Evolutionary conservation across 2,888 invertebrate genomes (phyloP).

Genomic region (Ochropleura leucogaster): DNA sequence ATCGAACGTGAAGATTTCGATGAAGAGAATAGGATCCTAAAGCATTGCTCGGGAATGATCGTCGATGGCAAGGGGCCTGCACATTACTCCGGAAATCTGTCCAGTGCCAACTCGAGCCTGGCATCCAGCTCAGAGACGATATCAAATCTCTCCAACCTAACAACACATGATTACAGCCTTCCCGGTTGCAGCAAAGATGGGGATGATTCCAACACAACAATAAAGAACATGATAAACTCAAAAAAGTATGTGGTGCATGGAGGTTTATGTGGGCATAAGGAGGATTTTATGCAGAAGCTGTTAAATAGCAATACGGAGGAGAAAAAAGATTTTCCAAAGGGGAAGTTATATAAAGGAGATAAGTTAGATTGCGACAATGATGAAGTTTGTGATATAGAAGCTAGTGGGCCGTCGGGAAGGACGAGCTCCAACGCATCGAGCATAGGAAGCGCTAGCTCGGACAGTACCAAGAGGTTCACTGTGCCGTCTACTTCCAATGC

Average conservation of each 20-base stretch:
- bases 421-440: conserved; percentile 86
- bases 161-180: conserved; percentile 78
- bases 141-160: conserved; percentile 79
- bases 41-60: conserved; percentile 84
- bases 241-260: conserved; percentile 71
- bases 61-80: conserved; percentile 80
- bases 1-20: conserved; percentile 87
- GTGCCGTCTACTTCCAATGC: conserved; percentile 87
- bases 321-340: conserved; percentile 85
- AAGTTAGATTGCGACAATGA: conserved; percentile 77
- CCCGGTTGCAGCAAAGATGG: conserved; percentile 86
- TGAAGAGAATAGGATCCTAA: conserved; percentile 86
- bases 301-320: conserved; percentile 82
- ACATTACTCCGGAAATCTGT: conserved; percentile 79
- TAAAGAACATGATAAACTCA: conserved; percentile 83
- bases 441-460: conserved; percentile 82
- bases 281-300: conserved; percentile 87
- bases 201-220: conserved; percentile 82
- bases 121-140: conserved; percentile 86
- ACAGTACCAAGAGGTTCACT: conserved; percentile 81
- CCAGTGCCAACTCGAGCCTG: conserved; percentile 83
- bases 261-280: conserved; percentile 69
- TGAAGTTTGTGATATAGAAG: conserved; percentile 76
- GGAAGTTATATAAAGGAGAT: conserved; percentile 85
- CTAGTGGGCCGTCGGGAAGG: conserved; percentile 78